Percentiles rank a stretch among this genome's conserved stretches.
phyloP scores from a whole-genome alignment of 2,888 invertebrate genomes.

The Oscheius sp. region DNA sequence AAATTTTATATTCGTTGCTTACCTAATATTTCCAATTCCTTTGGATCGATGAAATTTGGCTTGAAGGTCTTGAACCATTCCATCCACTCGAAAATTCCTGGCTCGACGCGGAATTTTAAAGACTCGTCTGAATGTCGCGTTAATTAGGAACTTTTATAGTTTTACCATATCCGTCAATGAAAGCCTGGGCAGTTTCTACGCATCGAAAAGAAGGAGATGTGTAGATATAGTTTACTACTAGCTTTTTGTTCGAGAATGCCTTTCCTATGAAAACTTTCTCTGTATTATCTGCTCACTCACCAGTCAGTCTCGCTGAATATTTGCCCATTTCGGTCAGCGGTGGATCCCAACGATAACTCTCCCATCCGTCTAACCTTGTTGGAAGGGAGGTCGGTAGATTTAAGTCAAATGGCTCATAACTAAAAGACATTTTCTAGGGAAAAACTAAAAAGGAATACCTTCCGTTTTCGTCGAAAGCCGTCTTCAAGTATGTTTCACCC shows the following conservation, averaged over 20 bases:
- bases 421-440: not conserved
- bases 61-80: slow-evolving; percentile 8
- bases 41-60: not conserved
- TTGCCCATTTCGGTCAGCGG: slow-evolving; percentile 1
- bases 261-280: not conserved
- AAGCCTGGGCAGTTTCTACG: not conserved
- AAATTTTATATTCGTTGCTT: no score
- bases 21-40: not conserved
- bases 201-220: not conserved
- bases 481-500: not conserved
- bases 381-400: not conserved
- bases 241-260: not conserved
- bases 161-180: slow-evolving; percentile 1
- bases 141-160: not conserved
- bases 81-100: slow-evolving; percentile 2
- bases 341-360: not conserved
- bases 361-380: not conserved
- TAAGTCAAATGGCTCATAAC: not conserved
- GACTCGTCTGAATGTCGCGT: not conserved
- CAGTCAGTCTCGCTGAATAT: not conserved
- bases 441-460: not conserved
- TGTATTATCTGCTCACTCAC: no score
- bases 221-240: not conserved
- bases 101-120: not conserved
- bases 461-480: not conserved